A percentile compares a stretch with the other conserved stretches of the same genome.
Conservation (phyloP, 2,797 vertebrate genomes). For the Thunnus albacares region DNA sequence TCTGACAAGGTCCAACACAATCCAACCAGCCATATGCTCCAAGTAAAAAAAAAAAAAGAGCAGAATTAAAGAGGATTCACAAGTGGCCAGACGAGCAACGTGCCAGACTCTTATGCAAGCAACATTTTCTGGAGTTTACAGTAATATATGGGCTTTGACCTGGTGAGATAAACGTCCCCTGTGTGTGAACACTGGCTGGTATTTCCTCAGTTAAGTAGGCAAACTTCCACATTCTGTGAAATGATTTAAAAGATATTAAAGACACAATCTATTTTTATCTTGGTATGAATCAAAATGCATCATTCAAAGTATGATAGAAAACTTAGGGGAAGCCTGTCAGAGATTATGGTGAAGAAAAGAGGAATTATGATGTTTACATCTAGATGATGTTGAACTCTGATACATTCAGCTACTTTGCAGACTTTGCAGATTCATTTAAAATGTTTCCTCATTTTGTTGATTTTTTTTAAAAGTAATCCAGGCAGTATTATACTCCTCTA, state of each 20-base stretch:
- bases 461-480: background rate
- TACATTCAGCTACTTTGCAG: background rate
- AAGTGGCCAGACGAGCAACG: conserved; percentile 64
- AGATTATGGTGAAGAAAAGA: background rate
- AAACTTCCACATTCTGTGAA: conserved; percentile 21
- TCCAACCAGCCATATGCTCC: conserved; percentile 78
- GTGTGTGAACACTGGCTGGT: conserved; percentile 24
- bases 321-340: background rate
- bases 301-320: conserved; percentile 24
- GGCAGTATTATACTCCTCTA: background rate
- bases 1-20: conserved; percentile 84
- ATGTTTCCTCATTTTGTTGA: background rate
- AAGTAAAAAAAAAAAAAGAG: conserved; percentile 58
- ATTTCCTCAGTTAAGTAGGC: conserved; percentile 25
- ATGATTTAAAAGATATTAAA: conserved; percentile 12
- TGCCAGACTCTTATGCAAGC: conserved; percentile 70
- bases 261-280: background rate
- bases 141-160: conserved; percentile 47
- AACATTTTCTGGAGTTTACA: conserved; percentile 54
- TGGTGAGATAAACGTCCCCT: conserved; percentile 34
- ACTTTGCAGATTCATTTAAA: background rate
- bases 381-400: background rate
- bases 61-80: conserved; percentile 74
- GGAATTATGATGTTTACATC: background rate
- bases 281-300: conserved; percentile 5